Evolutionary conservation across 2,797 vertebrate species (phyloP).

Genomic region (Anas bernieri): DNA sequence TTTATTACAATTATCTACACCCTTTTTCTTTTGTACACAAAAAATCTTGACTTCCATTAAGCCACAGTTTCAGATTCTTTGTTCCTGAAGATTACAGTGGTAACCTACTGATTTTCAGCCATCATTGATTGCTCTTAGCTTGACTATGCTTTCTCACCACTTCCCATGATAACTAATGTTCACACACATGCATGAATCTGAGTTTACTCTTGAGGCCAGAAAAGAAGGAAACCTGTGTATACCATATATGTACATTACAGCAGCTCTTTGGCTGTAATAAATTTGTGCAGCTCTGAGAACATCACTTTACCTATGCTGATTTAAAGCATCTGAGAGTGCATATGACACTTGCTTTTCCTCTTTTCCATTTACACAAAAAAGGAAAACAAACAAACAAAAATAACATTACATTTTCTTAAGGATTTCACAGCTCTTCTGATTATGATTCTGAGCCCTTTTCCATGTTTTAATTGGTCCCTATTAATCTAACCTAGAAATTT

Average conservation of each 20-base stretch:
- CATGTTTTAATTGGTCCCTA: neutral
- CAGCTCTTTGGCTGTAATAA: neutral
- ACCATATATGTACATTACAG: neutral
- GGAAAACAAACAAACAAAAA: neutral
- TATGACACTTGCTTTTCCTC: neutral
- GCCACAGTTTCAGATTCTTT: neutral
- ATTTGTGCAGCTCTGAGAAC: neutral
- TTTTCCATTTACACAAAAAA: neutral
- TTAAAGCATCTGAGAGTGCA: neutral
- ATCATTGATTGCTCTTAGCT: neutral
- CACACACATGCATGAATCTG: neutral
- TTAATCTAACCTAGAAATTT: neutral
- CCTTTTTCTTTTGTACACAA: neutral
- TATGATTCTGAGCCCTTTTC: neutral
- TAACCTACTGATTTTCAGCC: neutral
- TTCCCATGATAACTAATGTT: neutral
- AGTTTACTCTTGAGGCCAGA: neutral
- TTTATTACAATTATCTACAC: neutral
- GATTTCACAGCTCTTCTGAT: neutral
- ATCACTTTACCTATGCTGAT: neutral
- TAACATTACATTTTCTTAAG: neutral
- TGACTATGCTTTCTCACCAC: neutral
- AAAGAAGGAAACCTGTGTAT: neutral
- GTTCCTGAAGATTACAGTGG: neutral
- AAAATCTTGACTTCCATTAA: neutral